Conservation (phyloP, 2,797 vertebrate genomes). For the Phylloscopus collybita region DNA sequence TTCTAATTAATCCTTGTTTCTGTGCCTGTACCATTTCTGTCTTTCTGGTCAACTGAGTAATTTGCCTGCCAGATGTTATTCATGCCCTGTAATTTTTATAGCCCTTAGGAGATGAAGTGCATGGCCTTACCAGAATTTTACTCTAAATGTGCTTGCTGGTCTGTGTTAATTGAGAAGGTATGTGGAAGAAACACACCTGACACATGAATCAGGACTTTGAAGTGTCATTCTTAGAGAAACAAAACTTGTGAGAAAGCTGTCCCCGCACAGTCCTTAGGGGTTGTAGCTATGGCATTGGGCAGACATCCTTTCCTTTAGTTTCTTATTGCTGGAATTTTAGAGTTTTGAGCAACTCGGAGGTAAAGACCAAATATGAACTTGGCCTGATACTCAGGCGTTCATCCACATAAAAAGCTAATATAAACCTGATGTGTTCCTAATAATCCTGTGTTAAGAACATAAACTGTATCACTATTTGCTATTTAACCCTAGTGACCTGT, state of each 20-base stretch:
- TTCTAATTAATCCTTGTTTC: neutral
- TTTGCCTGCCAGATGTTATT: neutral
- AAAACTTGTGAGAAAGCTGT: neutral
- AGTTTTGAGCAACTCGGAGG: neutral
- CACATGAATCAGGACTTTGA: neutral
- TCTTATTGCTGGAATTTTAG: neutral
- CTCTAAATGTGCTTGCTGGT: neutral
- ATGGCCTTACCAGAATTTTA: neutral
- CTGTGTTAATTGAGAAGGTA: neutral
- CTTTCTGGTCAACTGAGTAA: neutral
- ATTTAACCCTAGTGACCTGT: neutral
- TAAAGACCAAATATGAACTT: neutral
- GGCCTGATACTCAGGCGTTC: neutral
- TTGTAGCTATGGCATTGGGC: neutral
- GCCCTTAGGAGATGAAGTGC: neutral
- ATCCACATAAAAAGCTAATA: neutral
- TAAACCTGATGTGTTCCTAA: neutral
- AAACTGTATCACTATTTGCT: neutral
- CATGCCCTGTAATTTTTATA: neutral
- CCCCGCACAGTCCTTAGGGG: neutral
- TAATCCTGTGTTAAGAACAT: neutral
- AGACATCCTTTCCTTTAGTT: neutral
- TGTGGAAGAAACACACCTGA: neutral
- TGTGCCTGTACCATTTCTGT: neutral
- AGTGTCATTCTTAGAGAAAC: neutral